Conservation (phyloP, 2,113 vertebrate species). For the Saguinus midas region DNA sequence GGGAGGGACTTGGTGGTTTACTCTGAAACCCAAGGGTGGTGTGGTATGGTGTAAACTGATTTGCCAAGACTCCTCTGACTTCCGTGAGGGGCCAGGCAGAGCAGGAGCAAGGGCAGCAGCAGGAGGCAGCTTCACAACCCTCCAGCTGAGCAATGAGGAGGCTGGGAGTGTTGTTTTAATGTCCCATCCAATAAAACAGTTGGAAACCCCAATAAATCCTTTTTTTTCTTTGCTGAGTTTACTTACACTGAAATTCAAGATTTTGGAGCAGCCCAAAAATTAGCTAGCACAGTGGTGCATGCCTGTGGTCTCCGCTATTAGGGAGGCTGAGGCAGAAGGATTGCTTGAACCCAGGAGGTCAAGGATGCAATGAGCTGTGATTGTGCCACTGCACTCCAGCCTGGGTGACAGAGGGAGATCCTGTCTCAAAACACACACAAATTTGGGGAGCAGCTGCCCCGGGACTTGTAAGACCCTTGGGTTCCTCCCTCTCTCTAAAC, state of each 20-base stretch:
- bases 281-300: too few species aligned
- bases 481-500: not conserved
- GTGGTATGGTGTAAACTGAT: not conserved
- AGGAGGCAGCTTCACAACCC: fast-evolving
- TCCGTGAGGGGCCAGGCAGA: fast-evolving
- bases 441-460: not conserved
- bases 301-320: too few species aligned
- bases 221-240: too few species aligned
- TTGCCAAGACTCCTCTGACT: not conserved
- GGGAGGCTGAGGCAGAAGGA: too few species aligned
- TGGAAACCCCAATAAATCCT: too few species aligned
- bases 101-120: too few species aligned
- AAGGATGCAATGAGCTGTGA: too few species aligned
- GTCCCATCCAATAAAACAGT: not conserved
- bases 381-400: too few species aligned
- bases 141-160: not conserved
- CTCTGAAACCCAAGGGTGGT: not conserved
- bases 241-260: not conserved
- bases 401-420: too few species aligned
- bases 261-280: not conserved
- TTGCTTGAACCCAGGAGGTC: too few species aligned
- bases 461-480: not conserved
- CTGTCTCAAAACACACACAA: too few species aligned
- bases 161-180: not conserved
- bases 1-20: not conserved